Base-by-base conservation (phyloP, 2,797 vertebrate genomes). In the Microcaecilia unicolor region DNA sequence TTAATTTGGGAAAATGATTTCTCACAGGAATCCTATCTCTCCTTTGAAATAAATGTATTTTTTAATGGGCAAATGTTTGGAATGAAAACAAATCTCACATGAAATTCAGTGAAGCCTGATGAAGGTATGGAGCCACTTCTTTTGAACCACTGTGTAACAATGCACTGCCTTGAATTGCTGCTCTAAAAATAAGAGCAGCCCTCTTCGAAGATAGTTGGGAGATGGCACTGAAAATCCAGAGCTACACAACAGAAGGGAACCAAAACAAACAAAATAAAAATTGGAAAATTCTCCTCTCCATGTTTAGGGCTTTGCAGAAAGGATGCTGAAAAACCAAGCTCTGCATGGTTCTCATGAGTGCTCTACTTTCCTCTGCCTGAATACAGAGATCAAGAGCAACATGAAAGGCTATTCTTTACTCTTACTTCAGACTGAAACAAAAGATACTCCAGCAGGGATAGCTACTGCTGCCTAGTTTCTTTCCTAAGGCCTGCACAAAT, bases 311-410 rank as follows among this genome's bases (percentile, higher is more conserved):
- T 70, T 79, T 56, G 32, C 58, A 55, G 36, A 67, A 70, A 61
- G 61, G 44, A 64, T 29, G 56, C 46, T 31, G 34, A 66, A 52
- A 57, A 55, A 44, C n/a, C 53, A 55, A 66, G 81, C 82, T 97
- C 89, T 88, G 89, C 89, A 96, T 98, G 91, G 93, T 83, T 76
- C 87, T 91, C 93, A 96, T 92, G 93, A 87, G 86, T 64, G 76
- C 78, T 89, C 88, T 74, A 86, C 84, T 93, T 93, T 89, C 80
- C 72, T 72, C 67, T 52, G 67, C 35, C n/a, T 95, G 89, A 97
- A 95, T 91, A 63, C 86, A 86, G 86, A 85, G 86, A 91, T 89
- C 88, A 82, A 86, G 84, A 86, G 88, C 83, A 74, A 83, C 84
- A 66, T 83, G 86, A 86, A 89, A 80, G 78, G 76, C 83, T 70